Evolutionary conservation across 2,888 invertebrate genomes (phyloP).

Genomic region (Parasteatoda lunata): DNA sequence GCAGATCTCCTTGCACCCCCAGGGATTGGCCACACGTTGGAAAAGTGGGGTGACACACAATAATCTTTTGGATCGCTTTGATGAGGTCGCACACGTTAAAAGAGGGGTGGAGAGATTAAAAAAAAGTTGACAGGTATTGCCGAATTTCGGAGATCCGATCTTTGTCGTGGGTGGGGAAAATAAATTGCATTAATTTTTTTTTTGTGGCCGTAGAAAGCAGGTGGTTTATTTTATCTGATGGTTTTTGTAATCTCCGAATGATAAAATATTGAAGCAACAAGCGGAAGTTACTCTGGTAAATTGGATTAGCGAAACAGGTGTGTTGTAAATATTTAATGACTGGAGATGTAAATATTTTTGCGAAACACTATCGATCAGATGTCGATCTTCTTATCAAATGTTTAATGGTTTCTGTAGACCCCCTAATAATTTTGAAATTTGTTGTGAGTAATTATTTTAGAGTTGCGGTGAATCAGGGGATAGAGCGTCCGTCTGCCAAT

Average conservation of each 20-base stretch:
- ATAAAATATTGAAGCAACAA: not conserved
- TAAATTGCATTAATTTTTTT: constrained; percentile 17
- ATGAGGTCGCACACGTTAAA: constrained; percentile 42
- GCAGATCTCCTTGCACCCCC: not conserved
- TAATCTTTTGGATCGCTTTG: constrained; percentile 56
- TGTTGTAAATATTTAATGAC: not conserved
- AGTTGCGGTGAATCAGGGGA: no score
- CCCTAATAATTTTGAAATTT: no score
- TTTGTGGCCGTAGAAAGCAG: not conserved
- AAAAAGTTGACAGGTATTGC: constrained; percentile 58
- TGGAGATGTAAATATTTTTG: no score
- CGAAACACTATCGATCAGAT: no score
- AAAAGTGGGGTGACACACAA: constrained; percentile 6
- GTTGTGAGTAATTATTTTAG: no score
- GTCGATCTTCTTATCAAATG: no score
- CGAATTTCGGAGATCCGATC: not conserved
- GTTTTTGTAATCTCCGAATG: not conserved
- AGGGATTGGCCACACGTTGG: not conserved
- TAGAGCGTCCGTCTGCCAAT: no score
- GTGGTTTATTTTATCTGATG: not conserved
- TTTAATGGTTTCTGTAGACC: no score
- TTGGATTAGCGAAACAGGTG: not conserved
- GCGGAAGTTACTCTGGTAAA: not conserved
- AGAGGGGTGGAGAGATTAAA: constrained; percentile 8
- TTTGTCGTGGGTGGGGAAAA: constrained; percentile 15